phyloP scores from a whole-genome alignment of 2,797 vertebrate species.

The Staurois parvus region DNA sequence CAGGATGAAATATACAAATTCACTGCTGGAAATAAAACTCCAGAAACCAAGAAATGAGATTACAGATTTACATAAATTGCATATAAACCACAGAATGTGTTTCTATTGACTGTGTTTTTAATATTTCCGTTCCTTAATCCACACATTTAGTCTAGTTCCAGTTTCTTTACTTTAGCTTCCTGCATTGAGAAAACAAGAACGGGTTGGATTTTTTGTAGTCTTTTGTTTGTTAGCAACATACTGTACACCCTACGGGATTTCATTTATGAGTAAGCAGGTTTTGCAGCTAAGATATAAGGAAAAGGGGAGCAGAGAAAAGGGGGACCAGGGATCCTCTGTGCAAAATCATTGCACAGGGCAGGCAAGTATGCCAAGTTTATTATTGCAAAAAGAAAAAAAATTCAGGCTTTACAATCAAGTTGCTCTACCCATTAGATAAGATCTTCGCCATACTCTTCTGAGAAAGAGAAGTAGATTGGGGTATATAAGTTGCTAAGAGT shows the following conservation, averaged over 20 bases:
- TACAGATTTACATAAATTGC: conserved; percentile 15
- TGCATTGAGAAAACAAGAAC: background rate
- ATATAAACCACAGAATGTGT: conserved; percentile 20
- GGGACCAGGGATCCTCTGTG: too few relatives aligned
- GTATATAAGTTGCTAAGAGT: too few relatives aligned
- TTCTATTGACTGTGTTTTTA: conserved; percentile 13
- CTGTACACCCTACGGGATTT: background rate
- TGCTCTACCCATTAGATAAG: too few relatives aligned
- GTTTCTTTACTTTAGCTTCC: background rate
- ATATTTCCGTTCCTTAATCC: conserved; percentile 39
- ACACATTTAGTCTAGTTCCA: conserved; percentile 2
- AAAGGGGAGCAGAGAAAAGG: too few relatives aligned
- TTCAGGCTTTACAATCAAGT: too few relatives aligned
- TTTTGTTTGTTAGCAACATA: background rate
- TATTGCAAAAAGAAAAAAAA: too few relatives aligned
- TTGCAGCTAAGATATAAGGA: background rate
- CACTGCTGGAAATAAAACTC: conserved; percentile 15
- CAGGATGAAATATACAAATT: conserved; percentile 28
- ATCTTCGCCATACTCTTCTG: too few relatives aligned
- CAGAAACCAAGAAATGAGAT: conserved; percentile 16
- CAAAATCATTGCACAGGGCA: too few relatives aligned
- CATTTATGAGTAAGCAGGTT: background rate
- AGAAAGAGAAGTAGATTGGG: too few relatives aligned
- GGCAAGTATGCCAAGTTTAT: too few relatives aligned
- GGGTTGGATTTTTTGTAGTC: background rate